A percentile compares a stretch with the other conserved stretches of the same genome.
Evolutionary conservation across 2,797 vertebrate species (phyloP).

Genomic region (Moxostoma hubbsi): DNA sequence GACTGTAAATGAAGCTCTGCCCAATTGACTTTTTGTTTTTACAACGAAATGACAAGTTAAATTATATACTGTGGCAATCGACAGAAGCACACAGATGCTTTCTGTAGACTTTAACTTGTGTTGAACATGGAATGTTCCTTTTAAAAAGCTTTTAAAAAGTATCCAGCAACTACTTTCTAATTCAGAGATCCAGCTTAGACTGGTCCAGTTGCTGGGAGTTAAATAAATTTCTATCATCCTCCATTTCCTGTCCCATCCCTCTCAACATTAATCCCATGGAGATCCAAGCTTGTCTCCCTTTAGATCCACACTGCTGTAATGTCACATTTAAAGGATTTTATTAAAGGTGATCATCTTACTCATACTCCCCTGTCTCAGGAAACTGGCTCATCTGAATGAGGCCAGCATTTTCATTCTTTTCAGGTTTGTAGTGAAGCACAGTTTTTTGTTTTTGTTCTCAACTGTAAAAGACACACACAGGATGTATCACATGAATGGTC

Average conservation of each 20-base stretch:
- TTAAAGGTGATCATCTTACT: conserved; percentile 28
- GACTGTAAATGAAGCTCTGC: too few relatives aligned
- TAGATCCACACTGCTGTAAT: conserved; percentile 9
- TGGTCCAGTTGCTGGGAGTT: not conserved
- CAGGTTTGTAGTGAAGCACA: not conserved
- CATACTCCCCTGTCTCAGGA: conserved; percentile 8
- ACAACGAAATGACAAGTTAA: too few relatives aligned
- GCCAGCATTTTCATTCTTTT: not conserved
- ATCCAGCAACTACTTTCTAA: not conserved
- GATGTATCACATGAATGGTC: not conserved
- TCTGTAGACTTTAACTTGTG: not conserved
- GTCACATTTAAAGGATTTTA: conserved; percentile 20
- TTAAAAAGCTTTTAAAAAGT: not conserved
- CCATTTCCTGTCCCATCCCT: not conserved
- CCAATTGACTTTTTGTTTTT: too few relatives aligned
- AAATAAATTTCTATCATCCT: not conserved
- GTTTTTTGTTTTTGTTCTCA: not conserved
- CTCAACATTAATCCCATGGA: conserved; percentile 32
- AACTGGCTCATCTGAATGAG: conserved; percentile 18
- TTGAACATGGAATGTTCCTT: not conserved
- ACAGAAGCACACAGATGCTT: too few relatives aligned
- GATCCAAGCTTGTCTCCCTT: conserved; percentile 10
- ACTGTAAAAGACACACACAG: not conserved
- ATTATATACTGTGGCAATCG: too few relatives aligned
- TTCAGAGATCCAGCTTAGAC: not conserved